phyloP scores from a whole-genome alignment of 1,140 invertebrate species.

The Meloidogyne hapla region DNA sequence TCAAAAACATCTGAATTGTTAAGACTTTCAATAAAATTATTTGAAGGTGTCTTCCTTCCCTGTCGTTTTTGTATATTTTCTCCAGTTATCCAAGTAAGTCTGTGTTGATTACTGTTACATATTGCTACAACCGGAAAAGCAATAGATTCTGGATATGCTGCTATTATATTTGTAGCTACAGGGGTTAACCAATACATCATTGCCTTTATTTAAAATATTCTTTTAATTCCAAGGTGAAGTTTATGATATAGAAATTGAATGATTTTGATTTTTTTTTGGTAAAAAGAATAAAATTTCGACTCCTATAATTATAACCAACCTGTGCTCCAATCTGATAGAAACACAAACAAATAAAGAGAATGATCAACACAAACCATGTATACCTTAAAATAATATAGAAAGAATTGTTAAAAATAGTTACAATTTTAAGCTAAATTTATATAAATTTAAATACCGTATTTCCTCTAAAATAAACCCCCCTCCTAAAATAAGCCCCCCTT shows the following conservation, averaged over 20 bases:
- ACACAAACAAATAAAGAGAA: slow-evolving; percentile 35
- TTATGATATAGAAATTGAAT: no score
- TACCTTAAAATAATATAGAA: slow-evolving; percentile 38
- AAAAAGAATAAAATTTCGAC: no score
- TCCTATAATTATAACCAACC: not conserved
- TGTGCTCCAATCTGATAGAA: slow-evolving; percentile 32
- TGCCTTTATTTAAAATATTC: slow-evolving; percentile 29
- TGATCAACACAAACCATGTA: slow-evolving; percentile 38
- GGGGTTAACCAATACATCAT: slow-evolving; percentile 43
- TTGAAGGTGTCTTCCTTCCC: not conserved
- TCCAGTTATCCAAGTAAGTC: slow-evolving; percentile 18
- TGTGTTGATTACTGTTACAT: slow-evolving; percentile 64
- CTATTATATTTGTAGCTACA: slow-evolving; percentile 60
- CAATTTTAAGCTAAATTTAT: no score
- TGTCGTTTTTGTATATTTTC: not conserved
- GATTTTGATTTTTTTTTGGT: no score
- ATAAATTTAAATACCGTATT: no score
- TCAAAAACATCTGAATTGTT: slow-evolving; percentile 45
- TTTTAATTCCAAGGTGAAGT: not conserved
- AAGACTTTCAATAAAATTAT: not conserved
- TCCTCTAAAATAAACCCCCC: no score
- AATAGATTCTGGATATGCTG: slow-evolving; percentile 56
- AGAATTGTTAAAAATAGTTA: no score
- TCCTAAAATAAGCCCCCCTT: no score
- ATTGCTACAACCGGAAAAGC: slow-evolving; percentile 61